Base-by-base conservation (phyloP, 2,797 vertebrate genomes). In the Onychomys arenicola region DNA sequence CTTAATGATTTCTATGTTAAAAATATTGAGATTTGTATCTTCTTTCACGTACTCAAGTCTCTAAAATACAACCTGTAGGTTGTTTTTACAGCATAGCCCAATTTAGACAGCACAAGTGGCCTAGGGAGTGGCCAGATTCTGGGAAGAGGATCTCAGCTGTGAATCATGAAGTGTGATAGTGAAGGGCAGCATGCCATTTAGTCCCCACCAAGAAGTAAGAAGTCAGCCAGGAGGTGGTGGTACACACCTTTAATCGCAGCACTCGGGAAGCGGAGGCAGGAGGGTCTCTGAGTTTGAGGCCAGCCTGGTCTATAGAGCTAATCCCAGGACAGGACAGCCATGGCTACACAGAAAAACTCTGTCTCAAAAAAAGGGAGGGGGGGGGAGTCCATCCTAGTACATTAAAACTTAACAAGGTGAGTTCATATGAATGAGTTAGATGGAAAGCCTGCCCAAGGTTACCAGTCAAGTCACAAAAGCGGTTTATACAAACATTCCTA, bases 1-100 rank as follows among this genome's bases (percentile, higher is more conserved):
- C n/a, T 86, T 63, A 95, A 34, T 52, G 43, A 63, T 86, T 55
- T 92, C 37, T 61, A 37, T 80, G 80, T 69, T 94, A 65, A 65
- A 90, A 40, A 75, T 63, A 88, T 81, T 89, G 63, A 81, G 17
- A 85, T 85, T 67, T 95, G 49, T 77, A 40, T 77, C 65, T 76
- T 82, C 67, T n/a, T 37, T 94, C 82, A 82, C 37, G 46, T 43
- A 91, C 19, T 77, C 69, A 93, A 43, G 55, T 34, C 37, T 88
- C 27, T 71, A 57, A 59, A 75, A 55, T 37, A 69, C 21, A 34
- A 69, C 25, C 27, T 6, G 43, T 49, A 69, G 77, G 75, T 73
- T 43, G 69, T 4, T 69, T 57, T 34, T 21, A 90, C 11, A 80
- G 34, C n/a, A 63, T 37, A 73, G 55, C 8, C 78, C 91, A 49